A percentile compares a stretch with the other conserved stretches of the same genome.
phyloP scores from a whole-genome alignment of 2,113 vertebrate species.

The Thunnus maccoyii region DNA sequence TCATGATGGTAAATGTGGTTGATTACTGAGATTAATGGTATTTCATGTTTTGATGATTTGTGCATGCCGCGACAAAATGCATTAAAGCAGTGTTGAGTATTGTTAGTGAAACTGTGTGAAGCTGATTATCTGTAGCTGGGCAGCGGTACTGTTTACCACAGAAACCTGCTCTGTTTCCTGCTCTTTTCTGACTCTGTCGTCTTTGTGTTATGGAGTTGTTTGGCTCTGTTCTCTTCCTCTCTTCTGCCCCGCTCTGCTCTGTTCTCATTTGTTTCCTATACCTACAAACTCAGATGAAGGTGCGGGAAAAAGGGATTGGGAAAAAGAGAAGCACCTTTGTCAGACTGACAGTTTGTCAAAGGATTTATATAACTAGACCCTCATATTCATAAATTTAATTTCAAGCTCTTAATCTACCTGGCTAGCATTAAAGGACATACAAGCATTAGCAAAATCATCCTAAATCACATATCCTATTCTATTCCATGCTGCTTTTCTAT shows the following conservation, averaged over 20 bases:
- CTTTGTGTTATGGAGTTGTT: constrained; percentile 5
- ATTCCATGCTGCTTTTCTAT: not conserved
- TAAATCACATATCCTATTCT: not conserved
- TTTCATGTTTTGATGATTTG: not conserved
- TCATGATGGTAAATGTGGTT: not conserved
- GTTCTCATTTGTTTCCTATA: constrained; percentile 13
- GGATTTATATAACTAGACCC: constrained; percentile 12
- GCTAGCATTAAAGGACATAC: constrained; percentile 12
- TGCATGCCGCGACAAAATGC: not conserved
- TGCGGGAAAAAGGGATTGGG: not conserved
- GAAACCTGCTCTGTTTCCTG: constrained; percentile 8
- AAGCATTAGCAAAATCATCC: not conserved
- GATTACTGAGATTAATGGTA: constrained; percentile 4
- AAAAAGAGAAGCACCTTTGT: constrained; percentile 23
- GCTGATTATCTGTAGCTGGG: not conserved
- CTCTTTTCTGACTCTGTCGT: constrained; percentile 24
- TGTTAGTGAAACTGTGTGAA: constrained; percentile 8
- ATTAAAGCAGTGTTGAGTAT: not conserved
- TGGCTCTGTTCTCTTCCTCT: not conserved
- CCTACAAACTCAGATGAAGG: constrained; percentile 23
- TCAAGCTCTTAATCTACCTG: constrained; percentile 19
- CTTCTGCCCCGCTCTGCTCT: not conserved
- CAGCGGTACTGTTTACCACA: not conserved
- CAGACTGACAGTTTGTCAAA: constrained; percentile 15
- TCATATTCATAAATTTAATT: constrained; percentile 31